Evolutionary conservation across 2,113 vertebrate genomes (phyloP), one percentile per base, ranked within the genome.

Genomic region (Lamprotornis superbus): DNA sequence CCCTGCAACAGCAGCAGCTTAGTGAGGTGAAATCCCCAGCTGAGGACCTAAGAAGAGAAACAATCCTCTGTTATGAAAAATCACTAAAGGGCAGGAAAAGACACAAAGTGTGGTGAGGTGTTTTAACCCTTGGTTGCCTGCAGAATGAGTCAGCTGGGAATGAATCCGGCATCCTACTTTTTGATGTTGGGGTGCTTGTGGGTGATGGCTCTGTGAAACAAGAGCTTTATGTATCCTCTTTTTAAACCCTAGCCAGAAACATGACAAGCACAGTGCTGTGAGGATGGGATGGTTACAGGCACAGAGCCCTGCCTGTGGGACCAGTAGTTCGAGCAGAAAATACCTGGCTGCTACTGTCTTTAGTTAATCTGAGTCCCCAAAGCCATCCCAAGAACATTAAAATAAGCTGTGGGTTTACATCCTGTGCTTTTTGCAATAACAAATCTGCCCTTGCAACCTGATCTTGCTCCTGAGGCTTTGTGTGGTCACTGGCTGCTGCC

Each of bases 141-240:
- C 15, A 46, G 19, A 37, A 16, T 1, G 4, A 39, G 65, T 70
- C 33, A 18, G 16, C 40, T 86, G 89, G 59, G 52, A 70, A 35
- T 33, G 27, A 44, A n/a, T 23, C 9, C 1, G 13, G 37, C 27
- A 52, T 27, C 15, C 44, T 37, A 33, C 42, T 55, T 30, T 0
- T 0, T 70, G 57, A 1, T 30, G 28, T 9, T 17, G 50, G 24
- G 22, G 20, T 20, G 42, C 37, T 37, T 3, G 0, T 3, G 11
- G 0, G 2, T 39, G 56, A 2, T 16, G 20, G 44, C 27, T 17
- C 42, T 75, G 27, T 70, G 85, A 47, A 64, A 74, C 12, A 40
- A n/a, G 4, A 53, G 37, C 40, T 35, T 52, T 7, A 2, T 5
- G 22, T 23, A 5, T 5, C 0, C 18, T 35, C 19, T n/a, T 44